Percentiles rank a stretch among this genome's conserved stretches.
phyloP scores from a whole-genome alignment of 1,140 invertebrate genomes.

The Magallana ariakensis region DNA sequence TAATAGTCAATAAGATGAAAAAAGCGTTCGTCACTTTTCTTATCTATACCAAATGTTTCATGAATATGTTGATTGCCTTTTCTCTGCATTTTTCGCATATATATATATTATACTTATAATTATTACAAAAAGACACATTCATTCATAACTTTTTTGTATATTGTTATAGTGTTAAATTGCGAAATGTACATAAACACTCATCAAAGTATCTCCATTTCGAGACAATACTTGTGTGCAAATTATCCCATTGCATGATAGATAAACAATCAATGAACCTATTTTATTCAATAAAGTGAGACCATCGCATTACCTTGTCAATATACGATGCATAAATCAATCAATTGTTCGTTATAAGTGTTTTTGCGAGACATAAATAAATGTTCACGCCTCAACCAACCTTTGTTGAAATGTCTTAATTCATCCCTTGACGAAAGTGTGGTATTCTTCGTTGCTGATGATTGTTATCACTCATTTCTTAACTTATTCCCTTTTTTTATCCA shows the following conservation, averaged over 20 bases:
- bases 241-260: neutral
- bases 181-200: no score
- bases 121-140: no score
- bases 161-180: no score
- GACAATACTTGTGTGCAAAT: no score
- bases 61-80: no score
- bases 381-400: neutral
- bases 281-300: neutral
- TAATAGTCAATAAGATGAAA: no score
- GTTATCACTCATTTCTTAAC: neutral
- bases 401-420: slow-evolving; percentile 20
- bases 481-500: neutral
- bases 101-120: no score
- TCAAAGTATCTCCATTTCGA: no score
- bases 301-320: neutral
- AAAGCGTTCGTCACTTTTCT: no score
- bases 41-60: no score
- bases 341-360: slow-evolving; percentile 1
- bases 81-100: no score
- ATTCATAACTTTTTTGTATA: no score
- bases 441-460: neutral
- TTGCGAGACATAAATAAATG: neutral
- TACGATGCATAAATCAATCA: slow-evolving; percentile 16
- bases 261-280: slow-evolving; percentile 13
- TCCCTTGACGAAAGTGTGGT: neutral